phyloP scores from a whole-genome alignment of 2,888 invertebrate genomes.

The Lasiommata megera region DNA sequence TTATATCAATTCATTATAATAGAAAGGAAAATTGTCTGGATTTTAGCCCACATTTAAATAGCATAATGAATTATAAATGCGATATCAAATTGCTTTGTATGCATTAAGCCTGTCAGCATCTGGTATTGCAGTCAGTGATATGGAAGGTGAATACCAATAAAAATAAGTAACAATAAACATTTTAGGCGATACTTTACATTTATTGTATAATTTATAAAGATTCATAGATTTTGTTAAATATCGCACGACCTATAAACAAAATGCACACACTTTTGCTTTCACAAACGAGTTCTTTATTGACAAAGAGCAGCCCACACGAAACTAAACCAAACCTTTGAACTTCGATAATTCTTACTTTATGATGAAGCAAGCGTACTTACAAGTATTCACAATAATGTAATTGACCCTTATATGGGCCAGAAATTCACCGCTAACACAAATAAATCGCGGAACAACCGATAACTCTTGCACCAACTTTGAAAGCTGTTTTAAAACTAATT shows the following conservation, averaged over 20 bases:
- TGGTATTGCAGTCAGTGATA: no score
- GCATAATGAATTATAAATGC: no score
- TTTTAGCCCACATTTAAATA: no score
- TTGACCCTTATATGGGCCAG: conserved; percentile 60
- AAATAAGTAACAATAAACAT: no score
- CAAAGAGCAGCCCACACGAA: conserved; percentile 10
- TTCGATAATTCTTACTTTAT: not conserved
- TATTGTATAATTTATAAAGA: no score
- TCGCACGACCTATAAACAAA: not conserved
- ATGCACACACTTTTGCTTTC: conserved; percentile 25
- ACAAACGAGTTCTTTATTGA: conserved; percentile 9
- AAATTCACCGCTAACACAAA: conserved; percentile 39
- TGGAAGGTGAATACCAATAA: no score
- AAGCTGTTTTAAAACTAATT: not conserved
- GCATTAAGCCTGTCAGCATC: no score
- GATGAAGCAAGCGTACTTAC: conserved; percentile 37
- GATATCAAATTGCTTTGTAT: no score
- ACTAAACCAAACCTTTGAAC: not conserved
- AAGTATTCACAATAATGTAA: conserved; percentile 38
- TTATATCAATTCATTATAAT: no score
- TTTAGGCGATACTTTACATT: no score
- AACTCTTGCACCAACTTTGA: conserved; percentile 12
- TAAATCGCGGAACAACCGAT: conserved; percentile 29
- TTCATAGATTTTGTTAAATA: not conserved
- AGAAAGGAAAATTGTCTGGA: no score